Conservation (phyloP, 2,113 vertebrate genomes). For the Addax nasomaculatus region DNA sequence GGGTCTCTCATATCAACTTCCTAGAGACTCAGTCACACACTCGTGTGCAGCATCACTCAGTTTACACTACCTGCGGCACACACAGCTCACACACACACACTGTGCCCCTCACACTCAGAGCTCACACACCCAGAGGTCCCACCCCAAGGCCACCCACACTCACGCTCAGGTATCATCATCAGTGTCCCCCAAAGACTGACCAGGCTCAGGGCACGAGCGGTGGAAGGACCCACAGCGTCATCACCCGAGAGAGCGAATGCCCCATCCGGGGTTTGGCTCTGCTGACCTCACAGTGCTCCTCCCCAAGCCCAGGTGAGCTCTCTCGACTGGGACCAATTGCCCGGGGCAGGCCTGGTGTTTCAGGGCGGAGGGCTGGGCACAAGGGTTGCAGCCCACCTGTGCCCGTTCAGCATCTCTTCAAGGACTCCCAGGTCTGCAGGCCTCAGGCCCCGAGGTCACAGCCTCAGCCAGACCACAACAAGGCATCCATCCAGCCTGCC, state of each 20-base stretch:
- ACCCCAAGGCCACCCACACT: too few relatives aligned
- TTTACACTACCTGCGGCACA: neutral
- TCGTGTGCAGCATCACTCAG: rapidly evolving
- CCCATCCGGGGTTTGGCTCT: neutral
- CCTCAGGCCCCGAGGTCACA: neutral
- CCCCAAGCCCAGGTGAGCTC: neutral
- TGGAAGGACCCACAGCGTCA: neutral
- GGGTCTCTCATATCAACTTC: neutral
- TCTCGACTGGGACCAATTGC: neutral
- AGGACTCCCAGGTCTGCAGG: neutral
- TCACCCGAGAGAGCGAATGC: rapidly evolving
- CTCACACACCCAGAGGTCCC: neutral
- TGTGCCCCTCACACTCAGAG: neutral
- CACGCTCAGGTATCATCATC: neutral
- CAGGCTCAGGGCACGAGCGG: rapidly evolving
- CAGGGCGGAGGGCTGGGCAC: neutral
- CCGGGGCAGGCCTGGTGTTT: neutral
- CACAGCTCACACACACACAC: neutral
- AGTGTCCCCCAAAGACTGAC: neutral
- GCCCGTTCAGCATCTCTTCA: neutral
- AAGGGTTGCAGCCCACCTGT: neutral
- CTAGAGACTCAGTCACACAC: neutral
- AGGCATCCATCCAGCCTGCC: neutral
- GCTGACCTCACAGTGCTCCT: rapidly evolving
- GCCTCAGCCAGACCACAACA: neutral